Evolutionary conservation across 2,888 invertebrate genomes (phyloP).

Genomic region (Criorhina ranunculi): DNA sequence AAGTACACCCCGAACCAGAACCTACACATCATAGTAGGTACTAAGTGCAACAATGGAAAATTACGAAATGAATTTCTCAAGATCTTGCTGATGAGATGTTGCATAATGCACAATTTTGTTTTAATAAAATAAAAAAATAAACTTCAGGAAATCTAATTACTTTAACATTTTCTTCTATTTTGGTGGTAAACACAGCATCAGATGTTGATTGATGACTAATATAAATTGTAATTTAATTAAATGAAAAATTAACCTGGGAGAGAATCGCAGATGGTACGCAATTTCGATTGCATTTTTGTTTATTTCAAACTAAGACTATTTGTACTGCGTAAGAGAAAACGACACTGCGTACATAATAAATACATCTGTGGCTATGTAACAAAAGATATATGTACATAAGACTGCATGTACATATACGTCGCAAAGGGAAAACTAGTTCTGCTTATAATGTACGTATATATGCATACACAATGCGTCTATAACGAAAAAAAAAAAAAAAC

Average conservation of each 20-base stretch:
- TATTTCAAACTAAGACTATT: background rate
- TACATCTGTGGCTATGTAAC: conserved; percentile 8
- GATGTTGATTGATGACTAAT: conserved; percentile 15
- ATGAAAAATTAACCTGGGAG: background rate
- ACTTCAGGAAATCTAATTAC: too few species aligned
- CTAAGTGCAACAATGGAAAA: conserved; percentile 45
- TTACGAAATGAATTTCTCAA: conserved; percentile 16
- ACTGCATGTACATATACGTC: conserved; percentile 19
- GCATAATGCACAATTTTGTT: conserved; percentile 3
- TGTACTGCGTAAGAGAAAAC: background rate
- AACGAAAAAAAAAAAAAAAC: conserved; percentile 8
- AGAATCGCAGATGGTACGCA: conserved; percentile 3
- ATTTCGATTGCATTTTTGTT: background rate
- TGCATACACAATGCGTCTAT: conserved; percentile 20
- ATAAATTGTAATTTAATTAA: conserved; percentile 1
- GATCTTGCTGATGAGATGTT: background rate
- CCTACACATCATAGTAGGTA: background rate
- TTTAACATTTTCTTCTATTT: too few species aligned
- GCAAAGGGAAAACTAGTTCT: conserved; percentile 46
- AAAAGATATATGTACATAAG: conserved; percentile 10
- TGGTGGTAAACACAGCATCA: background rate
- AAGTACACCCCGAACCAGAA: background rate
- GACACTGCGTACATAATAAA: background rate
- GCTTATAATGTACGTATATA: conserved; percentile 1
- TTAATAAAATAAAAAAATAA: background rate